Evolutionary conservation across 2,888 invertebrate species (phyloP).

Genomic region (Vanessa cardui): DNA sequence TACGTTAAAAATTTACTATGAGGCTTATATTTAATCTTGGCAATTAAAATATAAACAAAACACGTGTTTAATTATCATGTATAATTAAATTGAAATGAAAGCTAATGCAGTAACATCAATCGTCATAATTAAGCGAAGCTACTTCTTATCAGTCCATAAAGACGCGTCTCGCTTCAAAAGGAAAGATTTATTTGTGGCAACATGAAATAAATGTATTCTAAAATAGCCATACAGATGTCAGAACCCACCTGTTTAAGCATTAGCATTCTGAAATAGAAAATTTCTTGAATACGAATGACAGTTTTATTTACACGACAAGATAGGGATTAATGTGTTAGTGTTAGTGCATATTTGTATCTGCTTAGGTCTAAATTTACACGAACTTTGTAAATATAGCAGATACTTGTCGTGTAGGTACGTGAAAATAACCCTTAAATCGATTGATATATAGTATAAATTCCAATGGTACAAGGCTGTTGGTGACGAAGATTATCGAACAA

Average conservation of each 20-base stretch:
- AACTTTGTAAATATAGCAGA: background rate
- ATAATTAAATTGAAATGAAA: constrained; percentile 33
- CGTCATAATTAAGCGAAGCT: constrained; percentile 39
- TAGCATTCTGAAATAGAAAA: constrained; percentile 64
- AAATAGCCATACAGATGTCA: constrained; percentile 60
- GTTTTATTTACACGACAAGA: constrained; percentile 38
- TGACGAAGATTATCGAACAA: background rate
- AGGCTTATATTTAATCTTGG: background rate
- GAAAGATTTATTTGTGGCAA: constrained; percentile 63
- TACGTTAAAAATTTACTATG: background rate
- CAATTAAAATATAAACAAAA: background rate
- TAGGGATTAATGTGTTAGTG: constrained; percentile 23
- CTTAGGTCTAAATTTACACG: constrained; percentile 19
- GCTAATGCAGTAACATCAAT: constrained; percentile 37
- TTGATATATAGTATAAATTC: background rate
- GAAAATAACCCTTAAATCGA: background rate
- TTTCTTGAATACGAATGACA: constrained; percentile 62
- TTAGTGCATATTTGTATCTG: constrained; percentile 16
- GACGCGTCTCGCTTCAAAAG: constrained; percentile 65
- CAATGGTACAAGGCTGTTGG: background rate
- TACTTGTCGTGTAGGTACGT: background rate
- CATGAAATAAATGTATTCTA: constrained; percentile 48
- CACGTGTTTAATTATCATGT: constrained; percentile 33
- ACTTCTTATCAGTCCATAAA: constrained; percentile 65
- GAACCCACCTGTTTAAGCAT: constrained; percentile 68